Evolutionary conservation across 1,140 invertebrate species (phyloP).

Genomic region (Galendromus occidentalis): DNA sequence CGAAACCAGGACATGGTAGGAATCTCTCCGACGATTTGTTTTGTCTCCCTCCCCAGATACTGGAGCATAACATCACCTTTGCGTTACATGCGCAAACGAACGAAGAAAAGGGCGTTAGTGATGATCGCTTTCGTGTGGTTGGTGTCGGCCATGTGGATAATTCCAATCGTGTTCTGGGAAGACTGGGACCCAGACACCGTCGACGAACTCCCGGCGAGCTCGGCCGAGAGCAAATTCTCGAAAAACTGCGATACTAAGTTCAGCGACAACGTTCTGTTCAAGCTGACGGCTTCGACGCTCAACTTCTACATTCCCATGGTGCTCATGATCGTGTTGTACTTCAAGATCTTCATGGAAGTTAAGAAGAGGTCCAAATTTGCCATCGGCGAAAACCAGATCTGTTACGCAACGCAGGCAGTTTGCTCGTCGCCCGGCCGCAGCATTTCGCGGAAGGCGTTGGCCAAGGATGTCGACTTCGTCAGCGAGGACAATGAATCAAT

Average conservation of each 20-base stretch:
- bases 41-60: slow-evolving; percentile 21
- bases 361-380: slow-evolving; percentile 31
- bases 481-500: not conserved
- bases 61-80: slow-evolving; percentile 40
- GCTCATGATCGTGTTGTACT: slow-evolving; percentile 35
- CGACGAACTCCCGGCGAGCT: slow-evolving; percentile 11
- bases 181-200: slow-evolving; percentile 8
- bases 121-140: slow-evolving; percentile 37
- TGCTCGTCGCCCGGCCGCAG: not conserved
- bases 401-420: not conserved
- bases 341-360: slow-evolving; percentile 34
- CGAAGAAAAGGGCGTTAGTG: slow-evolving; percentile 34
- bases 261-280: slow-evolving; percentile 32
- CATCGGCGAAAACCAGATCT: slow-evolving; percentile 17
- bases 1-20: not conserved
- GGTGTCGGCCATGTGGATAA: slow-evolving; percentile 33
- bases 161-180: slow-evolving; percentile 35
- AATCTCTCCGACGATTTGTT: too few species aligned
- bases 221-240: slow-evolving; percentile 21
- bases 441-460: slow-evolving; percentile 4
- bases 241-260: slow-evolving; percentile 36
- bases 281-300: slow-evolving; percentile 34
- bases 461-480: slow-evolving; percentile 2
- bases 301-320: slow-evolving; percentile 38
- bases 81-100: slow-evolving; percentile 37